Conservation (phyloP, 2,888 invertebrate species). For the Girardia tigrina region DNA sequence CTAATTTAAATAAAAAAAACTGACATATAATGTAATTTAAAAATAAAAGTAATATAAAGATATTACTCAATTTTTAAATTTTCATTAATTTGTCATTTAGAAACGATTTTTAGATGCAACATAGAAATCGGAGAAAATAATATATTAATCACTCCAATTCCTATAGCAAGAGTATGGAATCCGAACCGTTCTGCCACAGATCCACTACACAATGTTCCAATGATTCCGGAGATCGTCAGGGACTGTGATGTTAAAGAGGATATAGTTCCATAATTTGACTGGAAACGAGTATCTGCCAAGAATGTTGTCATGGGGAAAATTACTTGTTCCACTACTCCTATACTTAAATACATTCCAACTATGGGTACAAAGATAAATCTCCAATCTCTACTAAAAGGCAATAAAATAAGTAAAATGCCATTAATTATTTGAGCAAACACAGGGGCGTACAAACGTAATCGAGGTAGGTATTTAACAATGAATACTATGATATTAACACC, state of each 20-base stretch:
- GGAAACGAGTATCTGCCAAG: background rate
- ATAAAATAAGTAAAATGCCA: background rate
- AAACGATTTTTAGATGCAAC: background rate
- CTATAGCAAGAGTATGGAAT: background rate
- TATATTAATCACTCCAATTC: background rate
- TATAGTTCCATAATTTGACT: background rate
- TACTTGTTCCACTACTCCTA: background rate
- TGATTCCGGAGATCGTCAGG: background rate
- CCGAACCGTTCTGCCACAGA: background rate
- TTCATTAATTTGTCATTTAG: too few species aligned
- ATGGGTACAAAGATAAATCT: conserved; percentile 14
- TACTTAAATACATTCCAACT: background rate
- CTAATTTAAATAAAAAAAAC: too few species aligned
- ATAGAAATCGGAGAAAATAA: background rate
- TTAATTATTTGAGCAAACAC: background rate
- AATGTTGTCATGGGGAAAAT: background rate
- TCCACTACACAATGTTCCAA: background rate
- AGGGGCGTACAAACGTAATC: background rate
- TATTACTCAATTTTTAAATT: too few species aligned
- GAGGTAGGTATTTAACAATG: background rate
- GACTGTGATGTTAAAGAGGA: background rate
- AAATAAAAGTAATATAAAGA: too few species aligned
- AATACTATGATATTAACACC: background rate
- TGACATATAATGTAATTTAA: too few species aligned
- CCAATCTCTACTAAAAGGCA: background rate